Evolutionary conservation across 53 echinoderm and acorn worm genomes (phyloP).

Genomic region (Glandiceps talaboti): DNA sequence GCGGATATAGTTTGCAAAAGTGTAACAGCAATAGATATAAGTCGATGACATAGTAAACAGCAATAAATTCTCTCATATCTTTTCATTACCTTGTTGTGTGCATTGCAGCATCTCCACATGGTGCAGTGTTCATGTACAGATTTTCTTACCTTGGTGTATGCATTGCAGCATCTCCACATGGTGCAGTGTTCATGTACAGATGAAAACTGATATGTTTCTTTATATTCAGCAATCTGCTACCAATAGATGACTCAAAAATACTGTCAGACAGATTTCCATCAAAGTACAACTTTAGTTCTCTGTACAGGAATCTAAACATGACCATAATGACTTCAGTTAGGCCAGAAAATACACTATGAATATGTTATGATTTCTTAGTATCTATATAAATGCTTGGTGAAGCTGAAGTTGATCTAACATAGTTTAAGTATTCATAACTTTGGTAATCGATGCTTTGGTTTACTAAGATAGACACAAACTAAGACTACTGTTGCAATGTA

Average conservation of each 20-base stretch:
- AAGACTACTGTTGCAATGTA: too few species aligned
- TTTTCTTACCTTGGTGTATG: neutral
- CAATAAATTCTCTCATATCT: neutral
- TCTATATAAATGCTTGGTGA: too few species aligned
- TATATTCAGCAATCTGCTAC: conserved; percentile 24
- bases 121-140: conserved; percentile 80
- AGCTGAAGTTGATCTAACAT: too few species aligned
- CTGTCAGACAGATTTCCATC: conserved; percentile 19
- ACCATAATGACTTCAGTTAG: too few species aligned
- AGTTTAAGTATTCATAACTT: too few species aligned
- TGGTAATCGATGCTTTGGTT: too few species aligned
- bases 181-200: conserved; percentile 80
- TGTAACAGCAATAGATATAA: too few species aligned
- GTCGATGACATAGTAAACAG: neutral
- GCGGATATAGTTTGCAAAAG: too few species aligned
- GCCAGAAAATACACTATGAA: too few species aligned
- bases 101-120: conserved; percentile 61
- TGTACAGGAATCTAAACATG: conserved; percentile 52
- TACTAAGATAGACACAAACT: too few species aligned
- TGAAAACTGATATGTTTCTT: conserved; percentile 61
- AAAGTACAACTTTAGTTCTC: conserved; percentile 57
- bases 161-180: conserved; percentile 61
- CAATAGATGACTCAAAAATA: neutral
- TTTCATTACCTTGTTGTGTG: neutral
- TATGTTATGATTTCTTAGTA: too few species aligned